phyloP scores from a whole-genome alignment of 2,888 invertebrate genomes.

The Caenorhabditis drosophilae region DNA sequence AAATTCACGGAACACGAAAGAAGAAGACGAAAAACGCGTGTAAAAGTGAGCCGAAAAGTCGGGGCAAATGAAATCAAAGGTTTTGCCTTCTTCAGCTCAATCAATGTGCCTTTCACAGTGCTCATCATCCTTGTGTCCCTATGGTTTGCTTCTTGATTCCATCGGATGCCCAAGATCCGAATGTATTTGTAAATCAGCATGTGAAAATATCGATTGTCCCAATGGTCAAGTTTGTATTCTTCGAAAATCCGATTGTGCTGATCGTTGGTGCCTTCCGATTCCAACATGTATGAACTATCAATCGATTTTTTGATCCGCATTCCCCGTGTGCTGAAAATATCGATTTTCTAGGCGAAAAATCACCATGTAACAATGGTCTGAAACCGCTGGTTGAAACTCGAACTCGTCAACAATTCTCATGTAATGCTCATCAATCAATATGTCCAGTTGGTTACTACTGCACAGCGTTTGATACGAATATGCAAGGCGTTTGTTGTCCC shows the following conservation, averaged over 20 bases:
- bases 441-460: slow-evolving; percentile 57
- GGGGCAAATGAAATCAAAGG: too few relatives aligned
- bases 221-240: slow-evolving; percentile 47
- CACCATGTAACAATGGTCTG: slow-evolving; percentile 30
- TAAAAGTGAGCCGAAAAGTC: too few relatives aligned
- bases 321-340: too few relatives aligned
- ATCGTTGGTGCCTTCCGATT: slow-evolving; percentile 49
- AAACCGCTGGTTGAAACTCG: slow-evolving; percentile 43
- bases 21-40: slow-evolving; percentile 32
- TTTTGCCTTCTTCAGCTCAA: too few relatives aligned
- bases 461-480: slow-evolving; percentile 44
- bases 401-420: slow-evolving; percentile 48
- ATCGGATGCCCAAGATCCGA: slow-evolving; percentile 44
- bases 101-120: slow-evolving; percentile 35
- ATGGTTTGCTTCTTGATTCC: slow-evolving; percentile 39
- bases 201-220: slow-evolving; percentile 39
- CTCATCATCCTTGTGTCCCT: slow-evolving; percentile 32
- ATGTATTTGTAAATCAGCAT: slow-evolving; percentile 46
- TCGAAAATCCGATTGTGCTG: slow-evolving; percentile 37
- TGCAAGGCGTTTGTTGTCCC: slow-evolving; percentile 57
- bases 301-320: too few relatives aligned
- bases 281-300: too few relatives aligned
- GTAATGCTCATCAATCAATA: slow-evolving; percentile 30
- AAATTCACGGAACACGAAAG: slow-evolving; percentile 56
- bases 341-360: too few relatives aligned